Evolutionary conservation across 2,797 vertebrate genomes (phyloP), one percentile per base, ranked within the genome.

Genomic region (Enoplosus armatus): DNA sequence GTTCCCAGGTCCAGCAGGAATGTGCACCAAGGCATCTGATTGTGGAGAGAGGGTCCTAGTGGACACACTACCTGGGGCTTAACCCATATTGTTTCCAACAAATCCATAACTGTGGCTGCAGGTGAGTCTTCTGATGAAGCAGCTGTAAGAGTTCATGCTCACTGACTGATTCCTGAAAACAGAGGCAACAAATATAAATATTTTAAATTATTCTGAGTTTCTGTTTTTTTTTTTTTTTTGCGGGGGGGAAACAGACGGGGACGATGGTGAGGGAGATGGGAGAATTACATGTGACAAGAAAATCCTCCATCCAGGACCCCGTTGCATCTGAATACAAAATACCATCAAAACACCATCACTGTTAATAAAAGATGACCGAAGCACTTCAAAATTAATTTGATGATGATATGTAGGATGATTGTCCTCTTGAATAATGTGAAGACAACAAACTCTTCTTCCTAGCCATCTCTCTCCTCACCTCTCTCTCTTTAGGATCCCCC

Each of bases 161-260:
- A 29, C 22, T 53, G n/a, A 67, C 47, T 50, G 39, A 68, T 66
- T 62, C 33, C 37, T 67, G 20, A 63, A 71, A 18, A 37, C 22
- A 47, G 5, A 72, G 53, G 61, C 31, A 43, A 64, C n/a, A 66
- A 6, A 54, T 64, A 72, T 68, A 53, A 79, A 81, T 84, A 74
- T 77, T 80, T 74, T 1, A 76, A 51, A 83, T 35, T 8, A 45
- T 71, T n/a, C n/a, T n/a, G n/a, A n/a, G n/a, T n/a, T n/a, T n/a
- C n/a, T n/a, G n/a, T n/a, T n/a, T n/a, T n/a, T 66, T 26, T 31
- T 69, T 59, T 64, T 70, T 50, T 70, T 29, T 62, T 75, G 50
- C 51, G 48, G 70, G 12, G 70, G 12, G n/a, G 50, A 69, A 83
- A 80, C 62, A 74, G 70, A 64, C 16, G 11, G 64, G 54, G 54